Base-by-base conservation (phyloP, 1,140 invertebrate genomes). In the Ephestia elutella region DNA sequence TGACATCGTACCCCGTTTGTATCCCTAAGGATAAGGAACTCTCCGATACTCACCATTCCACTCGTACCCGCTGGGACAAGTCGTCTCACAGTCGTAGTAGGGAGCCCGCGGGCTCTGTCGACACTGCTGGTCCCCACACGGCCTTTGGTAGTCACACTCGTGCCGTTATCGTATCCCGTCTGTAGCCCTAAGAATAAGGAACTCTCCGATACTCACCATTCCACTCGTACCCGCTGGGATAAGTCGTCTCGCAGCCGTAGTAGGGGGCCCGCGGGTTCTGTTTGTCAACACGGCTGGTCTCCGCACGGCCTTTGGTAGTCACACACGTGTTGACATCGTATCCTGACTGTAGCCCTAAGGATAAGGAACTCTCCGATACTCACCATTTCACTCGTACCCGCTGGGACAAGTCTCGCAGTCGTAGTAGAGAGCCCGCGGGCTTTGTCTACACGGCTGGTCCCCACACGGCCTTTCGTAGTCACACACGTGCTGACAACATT, bases 371-470 rank as follows among this genome's bases (percentile, higher is more conserved):
- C 7, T 25, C n/a, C n/a, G n/a, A n/a, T 1, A 44, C 38, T 71
- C 60, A 87, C 97, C 97, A 76, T 98, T 96, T 66, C 96, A 95
- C n/a, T 93, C 92, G 59, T 92, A 94, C 8, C 97, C 97, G 59
- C 84, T 79, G 0, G 94, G 93, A 79, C 96, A 98, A 0, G 90
- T 76, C 21, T 25, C 21, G 7, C 21, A 25, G 21, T 25, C 21
- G 21, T 25, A 25, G 21, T 3, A 25, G 21, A 7, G 21, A 25
- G 21, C 21, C 2, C 7, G 7, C 2, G 21, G 2, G 21, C 21
- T 25, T 2, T 25, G 21, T 3, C 21, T 2, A 25, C 21, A 25
- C 21, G 21, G 21, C 21, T 7, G 21, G 21, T 25, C 21, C 21
- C 83, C 82, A 44, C 85, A 87, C 0, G 80, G 78, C 19, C 61